These are phyloP conservation scores for Muscicapa comitata DNA, from an alignment of 2,797 vertebrate genomes.

Conservation along the genomic window DNA sequence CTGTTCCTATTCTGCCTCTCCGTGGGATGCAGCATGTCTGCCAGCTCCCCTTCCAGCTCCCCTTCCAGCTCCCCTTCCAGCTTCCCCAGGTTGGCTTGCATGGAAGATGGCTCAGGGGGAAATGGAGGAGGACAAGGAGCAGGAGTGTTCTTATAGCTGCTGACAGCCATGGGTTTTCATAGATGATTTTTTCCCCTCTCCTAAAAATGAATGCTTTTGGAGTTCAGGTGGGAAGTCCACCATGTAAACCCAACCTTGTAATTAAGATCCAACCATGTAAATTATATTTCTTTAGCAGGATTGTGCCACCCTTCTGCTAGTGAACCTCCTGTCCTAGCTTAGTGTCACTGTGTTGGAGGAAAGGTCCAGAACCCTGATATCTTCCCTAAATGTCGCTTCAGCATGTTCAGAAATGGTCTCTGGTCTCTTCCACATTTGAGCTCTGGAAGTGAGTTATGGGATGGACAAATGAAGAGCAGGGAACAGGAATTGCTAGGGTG, in stretches of 20 bases:
- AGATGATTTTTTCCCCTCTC: background rate
- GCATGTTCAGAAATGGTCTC: background rate
- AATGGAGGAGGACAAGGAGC: background rate
- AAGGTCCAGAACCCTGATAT: background rate
- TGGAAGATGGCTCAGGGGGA: background rate
- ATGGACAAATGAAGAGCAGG: background rate
- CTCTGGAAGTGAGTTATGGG: background rate
- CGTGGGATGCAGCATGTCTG: conserved; percentile 41
- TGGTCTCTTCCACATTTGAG: background rate
- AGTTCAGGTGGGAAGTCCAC: background rate
- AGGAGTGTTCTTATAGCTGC: background rate
- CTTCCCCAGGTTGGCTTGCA: background rate
- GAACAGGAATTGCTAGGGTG: background rate
- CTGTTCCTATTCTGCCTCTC: conserved; percentile 83
- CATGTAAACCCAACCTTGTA: background rate
- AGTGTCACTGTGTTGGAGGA: background rate
- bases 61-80: background rate
- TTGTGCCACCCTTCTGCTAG: background rate
- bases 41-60: background rate
- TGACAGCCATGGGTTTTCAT: background rate
- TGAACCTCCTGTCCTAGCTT: background rate
- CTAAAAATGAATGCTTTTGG: background rate
- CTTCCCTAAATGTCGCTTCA: background rate
- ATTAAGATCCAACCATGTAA: background rate
- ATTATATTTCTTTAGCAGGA: background rate